phyloP scores from a whole-genome alignment of 1,140 invertebrate genomes.

The Cyclina sinensis region DNA sequence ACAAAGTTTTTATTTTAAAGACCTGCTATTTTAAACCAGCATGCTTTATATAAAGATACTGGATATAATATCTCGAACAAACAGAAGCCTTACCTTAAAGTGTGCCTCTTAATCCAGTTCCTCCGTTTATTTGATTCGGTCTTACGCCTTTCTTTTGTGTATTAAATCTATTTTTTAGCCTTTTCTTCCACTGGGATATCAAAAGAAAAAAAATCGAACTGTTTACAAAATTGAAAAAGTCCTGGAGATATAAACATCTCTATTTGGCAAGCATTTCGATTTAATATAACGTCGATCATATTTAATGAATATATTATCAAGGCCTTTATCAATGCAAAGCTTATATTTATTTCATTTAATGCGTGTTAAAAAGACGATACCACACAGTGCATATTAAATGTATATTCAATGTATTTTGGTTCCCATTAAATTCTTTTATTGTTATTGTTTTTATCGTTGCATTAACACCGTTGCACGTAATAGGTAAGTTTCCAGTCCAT shows the following conservation, averaged over 20 bases:
- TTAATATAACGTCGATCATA: constrained; percentile 1
- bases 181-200: neutral
- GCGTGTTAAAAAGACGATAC: too few relatives aligned
- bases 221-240: constrained; percentile 23
- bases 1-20: too few relatives aligned
- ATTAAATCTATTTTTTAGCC: neutral
- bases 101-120: neutral
- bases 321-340: neutral
- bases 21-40: too few relatives aligned
- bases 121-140: neutral
- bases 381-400: too few relatives aligned
- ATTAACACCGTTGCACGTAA: too few relatives aligned
- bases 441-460: too few relatives aligned
- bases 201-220: constrained; percentile 33
- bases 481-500: too few relatives aligned
- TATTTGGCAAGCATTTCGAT: constrained; percentile 5
- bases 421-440: too few relatives aligned
- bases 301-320: constrained; percentile 11
- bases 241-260: constrained; percentile 1
- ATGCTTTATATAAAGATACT: too few relatives aligned
- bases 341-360: too few relatives aligned
- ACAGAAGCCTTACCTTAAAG: neutral
- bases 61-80: neutral
- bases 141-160: neutral
- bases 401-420: too few relatives aligned